Conservation (phyloP, 1,140 invertebrate species). For the Halesus radiatus region DNA sequence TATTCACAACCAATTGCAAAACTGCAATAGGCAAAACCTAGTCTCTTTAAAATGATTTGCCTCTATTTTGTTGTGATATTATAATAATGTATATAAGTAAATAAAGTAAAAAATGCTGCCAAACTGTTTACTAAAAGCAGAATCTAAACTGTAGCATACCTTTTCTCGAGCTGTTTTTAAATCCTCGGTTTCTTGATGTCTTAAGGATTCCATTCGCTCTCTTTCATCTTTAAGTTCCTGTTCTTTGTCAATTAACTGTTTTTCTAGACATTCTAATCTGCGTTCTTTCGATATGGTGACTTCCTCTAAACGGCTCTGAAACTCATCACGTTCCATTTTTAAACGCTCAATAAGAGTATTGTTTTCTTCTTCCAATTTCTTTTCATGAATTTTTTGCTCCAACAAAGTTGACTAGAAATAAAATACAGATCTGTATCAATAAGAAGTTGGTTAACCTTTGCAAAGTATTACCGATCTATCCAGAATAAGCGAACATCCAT, state of each 20-base stretch:
- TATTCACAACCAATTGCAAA: too few relatives aligned
- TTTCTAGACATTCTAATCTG: conserved; percentile 63
- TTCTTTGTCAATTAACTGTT: conserved; percentile 63
- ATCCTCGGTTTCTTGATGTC: conserved; percentile 60
- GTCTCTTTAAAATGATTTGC: too few relatives aligned
- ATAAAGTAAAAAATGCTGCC: too few relatives aligned
- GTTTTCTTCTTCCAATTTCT: conserved; percentile 63
- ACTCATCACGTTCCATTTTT: conserved; percentile 66
- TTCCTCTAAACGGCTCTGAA: conserved; percentile 66
- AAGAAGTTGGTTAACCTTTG: not conserved
- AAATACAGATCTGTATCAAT: not conserved
- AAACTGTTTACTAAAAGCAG: too few relatives aligned
- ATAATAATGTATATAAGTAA: not conserved
- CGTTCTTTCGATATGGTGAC: conserved; percentile 69
- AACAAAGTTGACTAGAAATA: conserved; percentile 62
- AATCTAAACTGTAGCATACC: conserved; percentile 4
- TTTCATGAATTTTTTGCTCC: conserved; percentile 62
- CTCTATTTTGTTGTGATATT: not conserved
- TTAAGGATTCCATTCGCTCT: conserved; percentile 59
- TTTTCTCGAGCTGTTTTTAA: conserved; percentile 54
- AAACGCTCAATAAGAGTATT: conserved; percentile 67
- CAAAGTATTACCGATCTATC: too few relatives aligned
- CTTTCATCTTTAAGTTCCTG: conserved; percentile 61
- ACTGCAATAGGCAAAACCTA: too few relatives aligned
- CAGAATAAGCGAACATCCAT: too few relatives aligned